Conservation (phyloP, 2,113 vertebrate genomes). For the Falcunculus frontatus region DNA sequence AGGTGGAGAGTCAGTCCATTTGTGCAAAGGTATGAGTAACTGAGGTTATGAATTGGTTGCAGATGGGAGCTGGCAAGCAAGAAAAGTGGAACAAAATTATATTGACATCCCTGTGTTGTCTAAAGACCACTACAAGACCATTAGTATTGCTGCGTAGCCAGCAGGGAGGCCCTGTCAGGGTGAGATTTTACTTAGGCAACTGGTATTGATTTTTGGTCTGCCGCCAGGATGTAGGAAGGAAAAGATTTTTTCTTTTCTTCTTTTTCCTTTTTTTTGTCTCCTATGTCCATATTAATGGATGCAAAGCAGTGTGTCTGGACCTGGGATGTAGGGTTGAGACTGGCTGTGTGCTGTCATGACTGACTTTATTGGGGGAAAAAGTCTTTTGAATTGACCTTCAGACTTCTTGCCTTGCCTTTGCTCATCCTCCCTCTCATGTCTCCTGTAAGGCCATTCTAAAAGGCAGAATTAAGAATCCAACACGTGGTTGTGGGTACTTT, state of each 20-base stretch:
- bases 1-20: conserved; percentile 56
- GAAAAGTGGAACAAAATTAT: conserved; percentile 79
- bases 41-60: conserved; percentile 74
- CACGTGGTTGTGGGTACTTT: neutral
- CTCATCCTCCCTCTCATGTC: neutral
- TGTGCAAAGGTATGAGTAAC: conserved; percentile 74
- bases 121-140: conserved; percentile 68
- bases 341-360: neutral
- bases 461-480: neutral
- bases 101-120: conserved; percentile 73
- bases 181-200: conserved; percentile 71
- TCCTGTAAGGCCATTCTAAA: neutral
- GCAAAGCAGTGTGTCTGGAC: neutral
- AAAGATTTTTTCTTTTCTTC: neutral
- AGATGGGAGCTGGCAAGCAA: conserved; percentile 75
- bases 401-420: neutral
- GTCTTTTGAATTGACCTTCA: neutral
- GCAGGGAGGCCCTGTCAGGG: conserved; percentile 61
- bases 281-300: neutral
- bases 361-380: neutral
- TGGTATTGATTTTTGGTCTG: conserved; percentile 73
- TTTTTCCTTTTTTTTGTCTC: neutral
- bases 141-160: conserved; percentile 61
- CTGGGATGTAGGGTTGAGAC: neutral
- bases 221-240: neutral